phyloP scores from a whole-genome alignment of 1,140 invertebrate genomes.

The Thaumatotibia leucotreta region DNA sequence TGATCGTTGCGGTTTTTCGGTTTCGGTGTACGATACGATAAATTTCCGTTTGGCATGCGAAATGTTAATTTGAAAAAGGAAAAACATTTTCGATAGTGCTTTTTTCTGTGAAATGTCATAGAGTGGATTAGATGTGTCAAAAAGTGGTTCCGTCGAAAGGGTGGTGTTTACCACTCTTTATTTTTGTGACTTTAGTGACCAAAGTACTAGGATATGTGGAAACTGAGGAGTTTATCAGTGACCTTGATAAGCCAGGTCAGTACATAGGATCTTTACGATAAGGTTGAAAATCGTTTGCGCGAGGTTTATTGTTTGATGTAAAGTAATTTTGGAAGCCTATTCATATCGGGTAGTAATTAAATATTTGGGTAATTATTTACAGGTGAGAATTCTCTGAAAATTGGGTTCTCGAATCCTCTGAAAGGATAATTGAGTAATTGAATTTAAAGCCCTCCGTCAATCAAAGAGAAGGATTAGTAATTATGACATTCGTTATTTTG shows the following conservation, averaged over 20 bases:
- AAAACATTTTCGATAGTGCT: neutral
- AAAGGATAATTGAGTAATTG: neutral
- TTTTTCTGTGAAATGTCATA: neutral
- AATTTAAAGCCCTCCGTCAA: neutral
- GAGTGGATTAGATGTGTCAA: neutral
- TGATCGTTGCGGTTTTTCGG: conserved; percentile 10
- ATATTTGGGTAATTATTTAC: neutral
- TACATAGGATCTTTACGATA: neutral
- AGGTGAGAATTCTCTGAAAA: neutral
- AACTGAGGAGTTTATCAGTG: conserved; percentile 57
- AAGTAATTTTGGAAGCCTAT: neutral
- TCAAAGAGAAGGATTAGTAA: neutral
- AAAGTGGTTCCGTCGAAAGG: neutral
- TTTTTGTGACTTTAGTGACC: conserved; percentile 31
- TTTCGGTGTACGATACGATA: neutral
- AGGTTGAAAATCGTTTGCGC: neutral
- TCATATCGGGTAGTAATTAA: neutral
- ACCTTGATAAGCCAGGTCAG: conserved; percentile 58
- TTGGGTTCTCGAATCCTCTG: neutral
- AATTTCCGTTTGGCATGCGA: neutral
- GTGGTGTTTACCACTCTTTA: conserved; percentile 16
- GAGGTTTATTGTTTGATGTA: neutral
- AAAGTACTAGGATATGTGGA: conserved; percentile 47
- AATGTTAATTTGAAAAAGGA: neutral
- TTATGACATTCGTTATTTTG: neutral